phyloP scores from a whole-genome alignment of 2,888 invertebrate species.

The Charanyca ferruginea region DNA sequence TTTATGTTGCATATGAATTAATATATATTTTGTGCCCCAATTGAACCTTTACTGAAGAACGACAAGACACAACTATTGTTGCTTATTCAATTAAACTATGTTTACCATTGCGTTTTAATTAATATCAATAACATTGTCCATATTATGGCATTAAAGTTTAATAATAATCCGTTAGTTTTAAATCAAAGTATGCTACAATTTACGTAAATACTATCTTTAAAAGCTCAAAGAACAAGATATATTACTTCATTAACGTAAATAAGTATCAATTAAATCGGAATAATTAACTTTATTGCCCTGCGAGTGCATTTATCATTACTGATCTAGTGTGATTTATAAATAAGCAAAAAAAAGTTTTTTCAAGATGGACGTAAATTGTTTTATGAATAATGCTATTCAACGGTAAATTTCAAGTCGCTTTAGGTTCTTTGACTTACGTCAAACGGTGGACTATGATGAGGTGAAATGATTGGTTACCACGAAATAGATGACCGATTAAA shows the following conservation, averaged over 20 bases:
- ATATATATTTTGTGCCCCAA: too few species aligned
- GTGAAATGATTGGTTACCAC: background rate
- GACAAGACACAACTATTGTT: background rate
- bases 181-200: slow-evolving; percentile 27
- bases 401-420: background rate
- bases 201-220: slow-evolving; percentile 22
- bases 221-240: slow-evolving; percentile 45
- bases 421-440: background rate
- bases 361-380: background rate
- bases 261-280: slow-evolving; percentile 54
- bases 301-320: slow-evolving; percentile 33
- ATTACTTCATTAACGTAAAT: slow-evolving; percentile 54
- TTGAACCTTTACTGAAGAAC: background rate
- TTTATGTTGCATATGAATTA: background rate
- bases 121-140: slow-evolving; percentile 5
- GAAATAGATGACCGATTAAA: background rate
- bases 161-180: slow-evolving; percentile 12
- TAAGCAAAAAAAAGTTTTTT: background rate
- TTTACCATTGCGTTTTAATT: background rate
- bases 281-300: slow-evolving; percentile 48
- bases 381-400: background rate
- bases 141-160: background rate
- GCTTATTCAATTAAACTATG: background rate
- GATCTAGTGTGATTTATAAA: slow-evolving; percentile 25
- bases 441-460: too few species aligned